Percentiles rank a stretch among this genome's conserved stretches.
Conservation (phyloP, 2,797 vertebrate genomes). For the Chaenodraco wilsoni region DNA sequence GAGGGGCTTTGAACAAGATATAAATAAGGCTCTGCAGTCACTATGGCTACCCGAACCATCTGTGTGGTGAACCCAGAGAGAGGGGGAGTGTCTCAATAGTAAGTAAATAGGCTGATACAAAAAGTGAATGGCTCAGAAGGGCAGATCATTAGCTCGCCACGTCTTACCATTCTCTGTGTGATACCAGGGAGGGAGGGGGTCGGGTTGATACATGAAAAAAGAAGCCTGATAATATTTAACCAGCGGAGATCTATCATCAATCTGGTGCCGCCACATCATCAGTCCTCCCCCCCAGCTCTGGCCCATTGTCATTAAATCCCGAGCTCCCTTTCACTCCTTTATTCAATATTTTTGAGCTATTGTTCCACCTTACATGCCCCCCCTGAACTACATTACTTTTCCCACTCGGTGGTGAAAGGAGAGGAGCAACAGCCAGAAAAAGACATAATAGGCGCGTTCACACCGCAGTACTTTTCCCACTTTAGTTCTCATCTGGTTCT, state of each 20-base stretch:
- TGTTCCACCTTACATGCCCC: constrained; percentile 76
- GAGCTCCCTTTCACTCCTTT: constrained; percentile 72
- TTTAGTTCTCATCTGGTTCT: no score
- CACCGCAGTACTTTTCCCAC: no score
- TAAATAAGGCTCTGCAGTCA: constrained; percentile 55
- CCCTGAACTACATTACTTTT: constrained; percentile 79
- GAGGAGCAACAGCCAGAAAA: constrained; percentile 55
- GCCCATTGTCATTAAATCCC: constrained; percentile 76
- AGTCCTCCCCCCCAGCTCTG: constrained; percentile 66
- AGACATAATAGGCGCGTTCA: constrained; percentile 22
- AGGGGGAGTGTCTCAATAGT: constrained; percentile 60
- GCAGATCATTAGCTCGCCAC: constrained; percentile 77
- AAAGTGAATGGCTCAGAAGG: constrained; percentile 76
- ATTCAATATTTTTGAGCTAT: constrained; percentile 82
- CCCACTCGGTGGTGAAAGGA: constrained; percentile 69
- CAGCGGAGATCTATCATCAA: constrained; percentile 79
- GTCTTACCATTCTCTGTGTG: constrained; percentile 72
- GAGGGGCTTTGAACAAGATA: constrained; percentile 41
- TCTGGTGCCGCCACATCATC: constrained; percentile 64
- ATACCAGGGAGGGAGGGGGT: constrained; percentile 41
- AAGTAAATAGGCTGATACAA: constrained; percentile 74
- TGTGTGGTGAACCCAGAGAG: constrained; percentile 63
- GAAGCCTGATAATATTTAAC: constrained; percentile 87
- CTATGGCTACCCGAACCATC: constrained; percentile 75
- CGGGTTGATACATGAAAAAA: constrained; percentile 71